Percentiles rank a stretch among this genome's conserved stretches.
Conservation (phyloP, 1,140 invertebrate genomes). For the Drosophila ironensis region DNA sequence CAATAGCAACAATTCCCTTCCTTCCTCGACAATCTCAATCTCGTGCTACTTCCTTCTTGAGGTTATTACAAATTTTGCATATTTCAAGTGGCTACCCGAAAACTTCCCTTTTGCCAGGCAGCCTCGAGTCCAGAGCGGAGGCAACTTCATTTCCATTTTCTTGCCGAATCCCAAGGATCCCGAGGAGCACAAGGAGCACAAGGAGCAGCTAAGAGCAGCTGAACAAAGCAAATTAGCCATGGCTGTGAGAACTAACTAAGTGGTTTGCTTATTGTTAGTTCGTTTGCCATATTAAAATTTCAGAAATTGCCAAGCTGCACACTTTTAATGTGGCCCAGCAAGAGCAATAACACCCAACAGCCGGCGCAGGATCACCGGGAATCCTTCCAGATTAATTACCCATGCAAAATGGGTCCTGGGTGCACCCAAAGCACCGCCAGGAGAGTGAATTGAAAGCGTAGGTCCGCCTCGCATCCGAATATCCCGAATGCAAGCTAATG, state of each 20-base stretch:
- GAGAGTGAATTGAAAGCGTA: slow-evolving; percentile 14
- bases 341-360: background rate
- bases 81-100: slow-evolving; percentile 56
- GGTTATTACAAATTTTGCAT: slow-evolving; percentile 76
- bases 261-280: slow-evolving; percentile 72
- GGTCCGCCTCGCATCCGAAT: background rate
- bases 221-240: slow-evolving; percentile 61
- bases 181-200: slow-evolving; percentile 9
- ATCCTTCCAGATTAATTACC: slow-evolving; percentile 65
- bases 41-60: slow-evolving; percentile 29
- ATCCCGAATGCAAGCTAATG: slow-evolving; percentile 29
- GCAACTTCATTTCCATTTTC: slow-evolving; percentile 50
- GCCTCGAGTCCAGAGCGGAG: background rate
- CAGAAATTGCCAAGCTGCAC: slow-evolving; percentile 50
- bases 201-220: slow-evolving; percentile 19
- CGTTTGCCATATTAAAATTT: slow-evolving; percentile 70
- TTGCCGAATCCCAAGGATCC: background rate
- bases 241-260: slow-evolving; percentile 70
- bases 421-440: background rate
- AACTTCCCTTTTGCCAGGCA: slow-evolving; percentile 18
- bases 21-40: slow-evolving; percentile 15
- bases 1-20: background rate
- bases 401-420: slow-evolving; percentile 68
- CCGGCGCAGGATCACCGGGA: background rate
- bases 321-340: slow-evolving; percentile 44